These are phyloP conservation scores for Salarias fasciatus DNA, from an alignment of 2,797 vertebrate species.

Conservation along the genomic window DNA sequence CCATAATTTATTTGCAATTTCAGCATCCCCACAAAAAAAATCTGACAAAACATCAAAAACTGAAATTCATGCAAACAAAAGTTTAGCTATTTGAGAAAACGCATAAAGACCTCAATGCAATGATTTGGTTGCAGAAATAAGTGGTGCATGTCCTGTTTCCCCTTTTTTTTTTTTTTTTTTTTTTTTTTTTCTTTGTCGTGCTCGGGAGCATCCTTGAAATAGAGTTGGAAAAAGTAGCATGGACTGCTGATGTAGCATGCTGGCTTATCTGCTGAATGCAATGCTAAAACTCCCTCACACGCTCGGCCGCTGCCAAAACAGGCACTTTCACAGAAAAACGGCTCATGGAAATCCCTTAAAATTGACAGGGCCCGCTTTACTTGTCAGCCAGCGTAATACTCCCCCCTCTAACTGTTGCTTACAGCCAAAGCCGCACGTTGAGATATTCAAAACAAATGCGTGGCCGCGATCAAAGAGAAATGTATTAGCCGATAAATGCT, in stretches of 20 bases:
- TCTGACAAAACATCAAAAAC: not conserved
- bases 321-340: conserved; percentile 50
- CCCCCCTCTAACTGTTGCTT: not conserved
- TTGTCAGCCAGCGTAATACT: conserved; percentile 43
- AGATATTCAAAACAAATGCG: conserved; percentile 25
- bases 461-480: conserved; percentile 29
- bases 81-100: conserved; percentile 3
- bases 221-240: conserved; percentile 31
- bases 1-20: too few relatives aligned
- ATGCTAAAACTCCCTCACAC: conserved; percentile 46
- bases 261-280: conserved; percentile 60
- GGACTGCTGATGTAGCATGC: conserved; percentile 53
- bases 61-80: too few relatives aligned
- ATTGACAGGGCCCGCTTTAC: conserved; percentile 56
- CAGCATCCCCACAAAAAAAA: too few relatives aligned
- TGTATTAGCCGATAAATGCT: conserved; percentile 38
- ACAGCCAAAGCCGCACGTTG: conserved; percentile 2
- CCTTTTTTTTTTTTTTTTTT: conserved; percentile 31
- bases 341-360: conserved; percentile 63
- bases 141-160: conserved; percentile 23
- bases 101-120: not conserved
- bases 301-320: conserved; percentile 42
- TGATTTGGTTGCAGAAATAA: conserved; percentile 16
- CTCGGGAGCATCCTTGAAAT: conserved; percentile 30
- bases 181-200: conserved; percentile 34